A percentile compares a stretch with the other conserved stretches of the same genome.
Conservation (phyloP, 1,140 invertebrate genomes). For the Rhyacophila brunnea region DNA sequence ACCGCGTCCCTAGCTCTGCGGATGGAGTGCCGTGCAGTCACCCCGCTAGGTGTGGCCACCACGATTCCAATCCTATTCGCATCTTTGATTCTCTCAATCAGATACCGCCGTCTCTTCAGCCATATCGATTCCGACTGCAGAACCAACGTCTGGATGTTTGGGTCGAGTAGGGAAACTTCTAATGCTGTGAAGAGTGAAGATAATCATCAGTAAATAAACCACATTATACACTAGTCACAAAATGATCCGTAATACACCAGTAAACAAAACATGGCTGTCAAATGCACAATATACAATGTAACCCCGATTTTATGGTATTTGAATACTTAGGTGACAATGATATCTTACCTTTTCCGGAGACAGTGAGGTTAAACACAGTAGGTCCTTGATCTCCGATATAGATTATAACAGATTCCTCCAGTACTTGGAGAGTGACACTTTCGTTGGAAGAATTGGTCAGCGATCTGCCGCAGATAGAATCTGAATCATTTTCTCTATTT, state of each 20-base stretch:
- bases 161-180: conserved; percentile 54
- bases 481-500: not conserved
- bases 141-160: conserved; percentile 40
- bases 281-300: not conserved
- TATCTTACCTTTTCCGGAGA: conserved; percentile 47
- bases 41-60: conserved; percentile 81
- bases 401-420: conserved; percentile 46
- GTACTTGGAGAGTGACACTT: conserved; percentile 15
- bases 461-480: not conserved
- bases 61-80: conserved; percentile 83
- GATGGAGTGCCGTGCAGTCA: conserved; percentile 79
- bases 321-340: not conserved
- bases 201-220: no score
- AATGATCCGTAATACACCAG: no score
- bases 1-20: conserved; percentile 70
- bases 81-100: conserved; percentile 88
- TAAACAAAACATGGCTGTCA: no score
- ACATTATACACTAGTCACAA: no score
- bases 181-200: conserved; percentile 42
- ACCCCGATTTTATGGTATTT: not conserved
- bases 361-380: conserved; percentile 55
- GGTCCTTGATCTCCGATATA: conserved; percentile 54
- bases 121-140: conserved; percentile 54
- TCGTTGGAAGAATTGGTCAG: not conserved
- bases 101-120: conserved; percentile 77